Base-by-base conservation (phyloP, 1,140 invertebrate genomes). In the Drosophila tsacasi region DNA sequence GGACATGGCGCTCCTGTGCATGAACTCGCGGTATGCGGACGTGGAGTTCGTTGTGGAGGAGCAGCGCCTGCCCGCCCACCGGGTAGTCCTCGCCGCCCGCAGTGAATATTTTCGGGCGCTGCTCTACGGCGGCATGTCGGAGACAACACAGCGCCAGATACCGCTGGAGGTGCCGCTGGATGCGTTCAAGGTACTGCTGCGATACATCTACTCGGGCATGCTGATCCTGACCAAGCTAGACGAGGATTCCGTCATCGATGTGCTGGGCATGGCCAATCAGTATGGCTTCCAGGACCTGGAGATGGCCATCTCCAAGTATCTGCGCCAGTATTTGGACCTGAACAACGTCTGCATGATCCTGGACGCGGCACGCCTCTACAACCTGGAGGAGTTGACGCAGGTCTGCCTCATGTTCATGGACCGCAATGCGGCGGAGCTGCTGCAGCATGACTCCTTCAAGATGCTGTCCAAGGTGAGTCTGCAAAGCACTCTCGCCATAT, bases 231-330 rank as follows among this genome's bases (percentile, higher is more conserved):
- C 96, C 17, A 95, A 96, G 76, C 94, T 98, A 71, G 96, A 97
- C 89, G 97, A 98, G 92, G 97, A 98, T 76, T 95, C 96, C 42
- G 95, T 98, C 40, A 94, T 98, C 62, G 98, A 99, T 91, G 96
- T 97, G 49, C 93, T 99, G 55, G 97, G 96, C 8, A 94, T 99
- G 87, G 97, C 98, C 27, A 98, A 99, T 94, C 96, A 98, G 83
- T 99, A 99, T 94, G 98, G 98, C 39, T 99, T 99, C 94, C 95
- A 96, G 74, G 97, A 99, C 92, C 93, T 99, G 55, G 98, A 99
- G 94, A 93, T 95, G 10, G 95, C 98, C 15, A 97, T 99, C 69
- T 99, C 97, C 2, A 97, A 99, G 86, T 99, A 98, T 94, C 93
- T 99, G 71, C 96, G 96, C 76, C 97, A 98, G 91, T 96, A 97